Evolutionary conservation across 2,888 invertebrate genomes (phyloP), one percentile per base, ranked within the genome.

Genomic region (Zelleria hepariella): DNA sequence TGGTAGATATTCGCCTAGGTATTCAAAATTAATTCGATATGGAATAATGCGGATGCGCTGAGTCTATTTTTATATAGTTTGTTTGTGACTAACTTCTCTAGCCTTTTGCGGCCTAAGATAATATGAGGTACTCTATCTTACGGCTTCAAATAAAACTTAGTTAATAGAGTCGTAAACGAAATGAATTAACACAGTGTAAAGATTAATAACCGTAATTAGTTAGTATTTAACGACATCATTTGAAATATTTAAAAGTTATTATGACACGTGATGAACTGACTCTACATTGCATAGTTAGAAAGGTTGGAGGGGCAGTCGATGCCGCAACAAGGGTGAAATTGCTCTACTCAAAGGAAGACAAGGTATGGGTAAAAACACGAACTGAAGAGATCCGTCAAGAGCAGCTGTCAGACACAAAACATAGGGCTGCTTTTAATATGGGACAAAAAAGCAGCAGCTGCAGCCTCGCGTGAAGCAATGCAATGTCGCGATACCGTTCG

Each of bases 361-460:
- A 4, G 5, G 15, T 15, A 42, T 42, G 32, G 32, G 32, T 3
- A 42, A 42, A n/a, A n/a, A n/a, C n/a, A n/a, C n/a, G 32, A 15
- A 42, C 10, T 32, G 10, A 42, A 42, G 8, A n/a, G 4, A 49
- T 20, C 49, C 49, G 49, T 49, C 8, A 21, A 53, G 15, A 0
- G 53, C 83, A 83, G 82, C 81, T 83, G 83, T 74, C 72, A 73
- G 65, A 72, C 67, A 70, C 70, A 69, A 73, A 68, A 10, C 32
- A 42, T 67, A 73, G 68, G 70, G 73, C 71, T 66, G 69, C 70
- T 66, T 63, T 64, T 67, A 72, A 69, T 66, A 67, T 67, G 70
- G 69, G 70, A 73, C 73, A 72, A 75, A 67, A 77, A 66, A 67
- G 64, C 67, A 71, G 72, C 74, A 73, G 68, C 67, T 65, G 68